Evolutionary conservation across 2,888 invertebrate genomes (phyloP), one percentile per base, ranked within the genome.

Genomic region (Drosophila barbarae): DNA sequence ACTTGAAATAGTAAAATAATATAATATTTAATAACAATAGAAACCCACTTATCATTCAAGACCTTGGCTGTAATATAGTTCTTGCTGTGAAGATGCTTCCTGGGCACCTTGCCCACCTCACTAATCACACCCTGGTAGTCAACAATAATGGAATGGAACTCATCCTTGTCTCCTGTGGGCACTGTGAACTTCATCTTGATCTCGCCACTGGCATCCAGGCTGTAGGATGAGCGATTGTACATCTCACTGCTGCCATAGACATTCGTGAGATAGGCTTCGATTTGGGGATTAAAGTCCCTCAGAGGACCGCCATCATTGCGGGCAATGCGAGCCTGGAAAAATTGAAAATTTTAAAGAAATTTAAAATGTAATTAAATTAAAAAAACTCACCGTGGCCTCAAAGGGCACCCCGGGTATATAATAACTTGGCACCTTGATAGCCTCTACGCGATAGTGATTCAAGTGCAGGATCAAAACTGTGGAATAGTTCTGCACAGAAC

Each of bases 321-420:
- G 0, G 92, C 90, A 3, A 95, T 90, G 90, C 94, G 94, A n/a
- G 94, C 89, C 93, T 93, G 6, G 0, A 50, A 13, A 53, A n/a
- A 47, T 9, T 0, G 5, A 10, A 3, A 0, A 18, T n/a, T 15
- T 50, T n/a, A 1, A 1, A 13, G 2, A 4, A 9, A 42, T n/a
- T 23, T 23, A 0, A n/a, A 32, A 0, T 13, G 5, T 12, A 8
- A 6, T 7, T 13, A n/a, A 0, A 2, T 9, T 2, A 7, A 12
- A 5, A 5, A 5, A 15, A 72, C 77, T 76, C 54, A 89, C 89
- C 12, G 88, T 85, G 1, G 88, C 88, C 66, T 89, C 89, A 32
- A 89, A 98, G 68, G 94, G 94, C 39, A 99, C 91, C 23, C 96
- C 96, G 0, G 98, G 98, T 89, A 98, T 98, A 90, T 97, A 98